Percentiles rank a stretch among this genome's conserved stretches.
Evolutionary conservation across 2,113 vertebrate species (phyloP).

Genomic region (Micromys minutus): DNA sequence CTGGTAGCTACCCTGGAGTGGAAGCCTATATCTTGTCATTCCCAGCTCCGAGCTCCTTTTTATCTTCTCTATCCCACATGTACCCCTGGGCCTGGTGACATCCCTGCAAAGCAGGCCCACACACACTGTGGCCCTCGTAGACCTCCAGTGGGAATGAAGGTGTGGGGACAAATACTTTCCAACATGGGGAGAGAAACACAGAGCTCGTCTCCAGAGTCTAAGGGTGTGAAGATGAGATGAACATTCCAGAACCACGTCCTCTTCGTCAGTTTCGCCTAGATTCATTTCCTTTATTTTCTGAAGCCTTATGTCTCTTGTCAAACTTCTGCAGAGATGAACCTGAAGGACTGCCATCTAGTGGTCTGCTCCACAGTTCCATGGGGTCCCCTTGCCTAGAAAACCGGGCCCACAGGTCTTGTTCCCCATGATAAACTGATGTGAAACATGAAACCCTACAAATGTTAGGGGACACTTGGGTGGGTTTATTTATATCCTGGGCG

Average conservation of each 20-base stretch:
- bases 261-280: not conserved
- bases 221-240: not conserved
- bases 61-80: not conserved
- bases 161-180: not conserved
- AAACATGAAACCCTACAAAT: not conserved
- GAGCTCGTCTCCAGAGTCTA: not conserved
- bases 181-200: not conserved
- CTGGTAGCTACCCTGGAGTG: not conserved
- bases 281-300: slow-evolving; percentile 47
- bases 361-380: not conserved
- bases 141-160: not conserved
- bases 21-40: not conserved
- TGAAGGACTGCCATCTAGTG: slow-evolving; percentile 66
- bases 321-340: not conserved
- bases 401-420: not conserved
- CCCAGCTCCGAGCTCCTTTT: not conserved
- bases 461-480: not conserved
- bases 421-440: not conserved
- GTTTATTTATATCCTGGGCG: not conserved
- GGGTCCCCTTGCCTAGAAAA: not conserved
- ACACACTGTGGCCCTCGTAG: fast-evolving
- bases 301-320: not conserved
- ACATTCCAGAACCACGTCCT: slow-evolving; percentile 17
- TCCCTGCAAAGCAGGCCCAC: not conserved
- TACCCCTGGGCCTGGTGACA: not conserved